Conservation (phyloP, 2,797 vertebrate species). For the Chaetodon trifasciatus region DNA sequence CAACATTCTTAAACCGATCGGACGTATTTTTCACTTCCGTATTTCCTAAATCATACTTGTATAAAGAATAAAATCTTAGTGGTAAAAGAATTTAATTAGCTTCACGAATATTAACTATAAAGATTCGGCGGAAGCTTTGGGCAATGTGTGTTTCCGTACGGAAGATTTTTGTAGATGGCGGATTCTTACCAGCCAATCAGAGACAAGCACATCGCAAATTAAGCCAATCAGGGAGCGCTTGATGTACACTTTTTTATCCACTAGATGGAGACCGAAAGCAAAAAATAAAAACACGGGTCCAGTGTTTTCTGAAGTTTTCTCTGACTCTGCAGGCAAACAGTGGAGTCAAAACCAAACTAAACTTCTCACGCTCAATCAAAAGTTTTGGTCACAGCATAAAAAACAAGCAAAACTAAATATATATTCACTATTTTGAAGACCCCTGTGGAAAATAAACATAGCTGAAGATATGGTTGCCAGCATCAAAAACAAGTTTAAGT, state of each 20-base stretch:
- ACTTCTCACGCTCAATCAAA: no score
- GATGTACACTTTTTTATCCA: accelerated
- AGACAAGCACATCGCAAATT: slow-evolving; percentile 80
- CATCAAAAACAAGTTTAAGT: neutral
- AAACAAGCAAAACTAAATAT: neutral
- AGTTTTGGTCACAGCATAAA: neutral
- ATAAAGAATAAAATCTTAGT: accelerated
- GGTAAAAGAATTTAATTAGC: accelerated
- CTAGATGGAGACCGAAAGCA: slow-evolving; percentile 56
- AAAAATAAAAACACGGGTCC: neutral
- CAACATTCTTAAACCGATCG: accelerated
- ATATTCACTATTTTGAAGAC: neutral
- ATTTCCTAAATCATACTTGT: accelerated
- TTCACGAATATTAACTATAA: accelerated
- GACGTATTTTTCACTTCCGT: accelerated
- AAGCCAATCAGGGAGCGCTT: slow-evolving; percentile 58
- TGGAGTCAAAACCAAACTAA: neutral
- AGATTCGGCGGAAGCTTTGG: accelerated
- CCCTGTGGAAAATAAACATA: neutral
- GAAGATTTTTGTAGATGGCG: slow-evolving; percentile 30
- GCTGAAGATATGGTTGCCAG: neutral
- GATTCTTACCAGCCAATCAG: slow-evolving; percentile 65
- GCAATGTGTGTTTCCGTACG: slow-evolving; percentile 51
- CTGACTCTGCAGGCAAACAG: neutral
- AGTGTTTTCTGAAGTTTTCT: neutral